Base-by-base conservation (phyloP, 2,888 invertebrate genomes). In the Metellina segmentata region DNA sequence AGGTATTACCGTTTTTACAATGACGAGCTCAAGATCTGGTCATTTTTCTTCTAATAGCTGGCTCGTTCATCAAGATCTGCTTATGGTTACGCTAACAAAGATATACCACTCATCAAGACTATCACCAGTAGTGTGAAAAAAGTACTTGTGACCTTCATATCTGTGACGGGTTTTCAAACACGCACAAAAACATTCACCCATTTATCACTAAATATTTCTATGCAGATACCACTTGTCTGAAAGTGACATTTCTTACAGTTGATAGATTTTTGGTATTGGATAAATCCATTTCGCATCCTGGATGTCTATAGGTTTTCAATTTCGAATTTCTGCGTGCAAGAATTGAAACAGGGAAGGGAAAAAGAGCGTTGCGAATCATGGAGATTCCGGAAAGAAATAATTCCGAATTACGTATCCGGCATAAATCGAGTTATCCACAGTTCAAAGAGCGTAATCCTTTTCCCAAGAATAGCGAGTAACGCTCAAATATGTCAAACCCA, bases 381-480 rank as follows among this genome's bases (percentile, higher is more conserved):
- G 8, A 16, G 61, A 61, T 16, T 61, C 61, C 61, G 11, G 61
- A 61, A 61, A 61, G 61, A 81, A 81, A 52, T 61, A 20, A 81
- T 81, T 81, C 53, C 8, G 53, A 81, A 81, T 81, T 81, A 81
- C 61, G 34, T 81, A 81, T 11, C 79, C 79, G 11, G 51, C 52
- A 81, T 53, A 53, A 87, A 87, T 87, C 72, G 81, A 87, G 79
- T 87, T 87, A 83, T n/a, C 70, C 69, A 34, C 53, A 81, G 53
- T 72, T 81, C 79, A 74, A 20, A 53, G 61, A 48, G 19, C 49
- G 71, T 72, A 81, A 81, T 72, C 70, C 72, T 52, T 71, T 51
- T 48, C 77, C 34, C 61, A 49, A 49, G 72, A 81, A 81, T 88
- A 19, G 53, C 61, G 11, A 9, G 34, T 81, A 6, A 7, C 8